A percentile compares a stretch with the other conserved stretches of the same genome.
These are phyloP conservation scores for Ceyx cyanopectus DNA, from an alignment of 2,113 vertebrate genomes.

Conservation along the genomic window DNA sequence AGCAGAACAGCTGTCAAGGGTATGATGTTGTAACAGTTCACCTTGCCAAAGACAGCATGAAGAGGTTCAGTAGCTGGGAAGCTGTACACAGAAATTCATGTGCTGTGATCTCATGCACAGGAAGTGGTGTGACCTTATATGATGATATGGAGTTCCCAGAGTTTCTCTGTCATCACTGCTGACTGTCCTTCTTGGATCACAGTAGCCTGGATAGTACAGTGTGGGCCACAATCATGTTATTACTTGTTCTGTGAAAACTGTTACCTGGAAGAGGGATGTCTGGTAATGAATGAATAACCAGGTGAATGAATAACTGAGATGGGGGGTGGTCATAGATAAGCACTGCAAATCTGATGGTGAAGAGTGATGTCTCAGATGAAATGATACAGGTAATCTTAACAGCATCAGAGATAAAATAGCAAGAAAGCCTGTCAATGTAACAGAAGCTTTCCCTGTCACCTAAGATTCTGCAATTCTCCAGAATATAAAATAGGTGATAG, in stretches of 20 bases:
- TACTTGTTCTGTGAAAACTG: background rate
- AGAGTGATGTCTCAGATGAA: background rate
- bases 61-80: background rate
- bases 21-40: background rate
- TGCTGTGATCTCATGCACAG: background rate
- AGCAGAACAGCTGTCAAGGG: background rate
- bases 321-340: background rate
- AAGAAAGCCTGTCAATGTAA: background rate
- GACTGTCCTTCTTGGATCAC: background rate
- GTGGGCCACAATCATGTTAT: background rate
- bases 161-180: background rate
- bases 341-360: background rate
- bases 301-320: background rate
- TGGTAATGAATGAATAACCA: background rate
- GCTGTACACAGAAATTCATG: background rate
- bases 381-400: background rate
- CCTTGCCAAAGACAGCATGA: background rate
- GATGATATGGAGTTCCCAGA: background rate
- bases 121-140: fast-evolving
- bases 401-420: background rate
- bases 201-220: background rate
- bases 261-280: background rate
- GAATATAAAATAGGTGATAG: background rate
- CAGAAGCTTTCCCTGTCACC: background rate
- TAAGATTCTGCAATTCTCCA: background rate